These are phyloP conservation scores for Machimus rusticus DNA, from an alignment of 2,888 invertebrate species.

Conservation along the genomic window DNA sequence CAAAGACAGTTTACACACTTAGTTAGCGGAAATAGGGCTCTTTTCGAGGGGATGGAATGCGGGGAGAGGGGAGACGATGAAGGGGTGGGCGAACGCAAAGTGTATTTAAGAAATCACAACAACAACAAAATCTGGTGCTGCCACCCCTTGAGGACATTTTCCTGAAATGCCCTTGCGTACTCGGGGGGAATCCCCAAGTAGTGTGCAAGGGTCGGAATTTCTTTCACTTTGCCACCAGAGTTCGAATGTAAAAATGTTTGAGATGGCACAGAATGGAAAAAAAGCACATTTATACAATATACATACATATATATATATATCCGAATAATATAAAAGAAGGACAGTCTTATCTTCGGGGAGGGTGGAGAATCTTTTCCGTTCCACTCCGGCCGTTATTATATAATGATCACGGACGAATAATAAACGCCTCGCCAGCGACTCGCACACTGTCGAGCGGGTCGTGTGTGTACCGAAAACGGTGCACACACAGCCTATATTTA, in stretches of 20 bases:
- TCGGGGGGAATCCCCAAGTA: not conserved
- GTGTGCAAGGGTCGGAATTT: not conserved
- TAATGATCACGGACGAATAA: slow-evolving; percentile 36
- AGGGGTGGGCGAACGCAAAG: not conserved
- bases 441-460: not conserved
- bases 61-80: not conserved
- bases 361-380: slow-evolving; percentile 24
- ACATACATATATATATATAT: not conserved
- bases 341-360: not conserved
- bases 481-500: not conserved
- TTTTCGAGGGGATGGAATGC: not conserved
- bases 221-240: not conserved
- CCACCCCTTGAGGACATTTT: slow-evolving; percentile 29
- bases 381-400: slow-evolving; percentile 10
- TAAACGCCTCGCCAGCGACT: not conserved
- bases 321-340: not conserved
- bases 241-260: not conserved
- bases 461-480: not conserved
- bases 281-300: not conserved
- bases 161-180: slow-evolving; percentile 9
- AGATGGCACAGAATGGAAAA: not conserved
- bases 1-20: slow-evolving; percentile 42
- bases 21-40: slow-evolving; percentile 27
- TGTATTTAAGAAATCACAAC: slow-evolving; percentile 41
- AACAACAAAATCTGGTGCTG: slow-evolving; percentile 1